Evolutionary conservation across 2,888 invertebrate species (phyloP).

Genomic region (Hyposoter dolosus): DNA sequence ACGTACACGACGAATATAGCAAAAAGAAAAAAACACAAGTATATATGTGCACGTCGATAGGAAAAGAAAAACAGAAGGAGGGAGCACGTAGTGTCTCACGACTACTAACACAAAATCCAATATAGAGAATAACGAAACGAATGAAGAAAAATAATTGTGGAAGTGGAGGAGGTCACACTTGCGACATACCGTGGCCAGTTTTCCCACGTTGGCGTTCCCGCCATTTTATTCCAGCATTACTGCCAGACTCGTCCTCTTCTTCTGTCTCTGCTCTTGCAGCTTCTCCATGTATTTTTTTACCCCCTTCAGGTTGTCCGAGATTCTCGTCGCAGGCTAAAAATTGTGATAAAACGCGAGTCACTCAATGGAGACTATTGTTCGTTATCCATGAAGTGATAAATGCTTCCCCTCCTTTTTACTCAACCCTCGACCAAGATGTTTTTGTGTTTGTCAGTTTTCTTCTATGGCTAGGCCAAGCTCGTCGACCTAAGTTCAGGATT

Average conservation of each 20-base stretch:
- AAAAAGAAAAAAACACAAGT: slow-evolving; percentile 49
- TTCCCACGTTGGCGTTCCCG: slow-evolving; percentile 71
- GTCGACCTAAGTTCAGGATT: slow-evolving; percentile 20
- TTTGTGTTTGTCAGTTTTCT: slow-evolving; percentile 22
- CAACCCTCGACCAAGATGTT: slow-evolving; percentile 21
- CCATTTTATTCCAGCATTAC: slow-evolving; percentile 47
- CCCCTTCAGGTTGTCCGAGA: neutral
- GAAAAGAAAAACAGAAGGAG: slow-evolving; percentile 26
- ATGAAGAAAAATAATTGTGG: slow-evolving; percentile 41
- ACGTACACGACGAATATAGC: slow-evolving; percentile 44
- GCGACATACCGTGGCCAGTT: slow-evolving; percentile 70
- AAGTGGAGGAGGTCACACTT: slow-evolving; percentile 69
- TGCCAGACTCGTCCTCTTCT: slow-evolving; percentile 53
- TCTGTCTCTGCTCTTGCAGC: slow-evolving; percentile 43
- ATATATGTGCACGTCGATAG: slow-evolving; percentile 6
- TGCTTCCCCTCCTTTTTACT: slow-evolving; percentile 41
- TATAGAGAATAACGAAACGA: slow-evolving; percentile 32
- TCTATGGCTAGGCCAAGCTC: neutral
- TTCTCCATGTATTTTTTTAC: slow-evolving; percentile 7
- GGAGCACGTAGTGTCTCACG: slow-evolving; percentile 31
- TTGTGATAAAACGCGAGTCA: slow-evolving; percentile 22
- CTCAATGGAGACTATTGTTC: slow-evolving; percentile 79
- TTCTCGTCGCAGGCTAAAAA: slow-evolving; percentile 1
- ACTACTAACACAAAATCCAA: slow-evolving; percentile 27
- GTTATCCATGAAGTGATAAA: slow-evolving; percentile 48